Percentiles rank a stretch among this genome's conserved stretches.
Evolutionary conservation across 2,888 invertebrate species (phyloP).

Genomic region (Cryptophagus acutangulus): DNA sequence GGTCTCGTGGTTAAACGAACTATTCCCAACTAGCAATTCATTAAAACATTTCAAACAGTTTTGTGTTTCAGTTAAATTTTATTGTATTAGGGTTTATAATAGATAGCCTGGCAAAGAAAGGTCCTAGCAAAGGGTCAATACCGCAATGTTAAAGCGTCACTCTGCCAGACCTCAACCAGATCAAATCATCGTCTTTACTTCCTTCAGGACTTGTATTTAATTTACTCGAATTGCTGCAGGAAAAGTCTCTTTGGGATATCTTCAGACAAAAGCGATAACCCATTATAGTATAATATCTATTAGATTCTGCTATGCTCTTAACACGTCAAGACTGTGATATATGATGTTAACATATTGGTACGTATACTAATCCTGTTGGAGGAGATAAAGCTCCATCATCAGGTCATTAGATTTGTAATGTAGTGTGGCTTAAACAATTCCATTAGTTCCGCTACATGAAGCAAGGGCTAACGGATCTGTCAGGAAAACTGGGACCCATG

Average conservation of each 20-base stretch:
- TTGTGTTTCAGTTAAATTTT: too few relatives aligned
- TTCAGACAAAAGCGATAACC: neutral
- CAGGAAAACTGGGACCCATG: too few relatives aligned
- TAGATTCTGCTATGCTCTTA: too few relatives aligned
- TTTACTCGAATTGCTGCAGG: slow-evolving; percentile 1
- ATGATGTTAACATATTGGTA: slow-evolving; percentile 9
- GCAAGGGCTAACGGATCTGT: slow-evolving; percentile 34
- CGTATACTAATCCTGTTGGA: slow-evolving; percentile 7
- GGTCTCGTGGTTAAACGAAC: too few relatives aligned
- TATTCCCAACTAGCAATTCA: too few relatives aligned
- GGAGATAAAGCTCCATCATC: slow-evolving; percentile 27
- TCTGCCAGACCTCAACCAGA: neutral
- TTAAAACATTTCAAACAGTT: too few relatives aligned
- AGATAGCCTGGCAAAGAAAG: too few relatives aligned
- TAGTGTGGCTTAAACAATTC: slow-evolving; percentile 42
- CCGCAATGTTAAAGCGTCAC: slow-evolving; percentile 31
- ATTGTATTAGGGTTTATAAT: too few relatives aligned
- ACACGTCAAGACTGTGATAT: slow-evolving; percentile 4
- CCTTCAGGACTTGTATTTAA: neutral
- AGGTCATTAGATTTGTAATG: slow-evolving; percentile 42
- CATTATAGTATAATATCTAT: too few relatives aligned
- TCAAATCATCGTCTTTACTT: neutral
- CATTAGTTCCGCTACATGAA: slow-evolving; percentile 42
- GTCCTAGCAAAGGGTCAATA: slow-evolving; percentile 33
- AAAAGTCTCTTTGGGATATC: neutral